Conservation (phyloP, 2,888 invertebrate species). For the Chaitophorus viminalis region DNA sequence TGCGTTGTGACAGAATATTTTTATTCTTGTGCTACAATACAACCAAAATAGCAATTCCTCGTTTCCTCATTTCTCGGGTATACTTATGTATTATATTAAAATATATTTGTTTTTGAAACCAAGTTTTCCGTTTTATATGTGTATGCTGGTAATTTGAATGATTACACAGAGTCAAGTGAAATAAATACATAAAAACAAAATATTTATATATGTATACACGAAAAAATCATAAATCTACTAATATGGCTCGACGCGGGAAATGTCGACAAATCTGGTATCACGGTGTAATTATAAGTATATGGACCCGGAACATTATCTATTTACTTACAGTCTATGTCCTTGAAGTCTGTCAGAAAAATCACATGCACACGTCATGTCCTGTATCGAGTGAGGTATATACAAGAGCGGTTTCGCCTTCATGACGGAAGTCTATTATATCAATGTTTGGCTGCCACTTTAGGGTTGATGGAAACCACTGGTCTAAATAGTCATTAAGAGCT, state of each 20-base stretch:
- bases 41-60: neutral
- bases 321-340: no score
- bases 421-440: no score
- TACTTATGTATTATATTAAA: no score
- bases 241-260: neutral
- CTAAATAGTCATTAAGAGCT: no score
- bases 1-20: slow-evolving; percentile 6
- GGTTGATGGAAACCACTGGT: no score
- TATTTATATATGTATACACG: neutral
- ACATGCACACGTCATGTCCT: no score
- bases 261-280: neutral
- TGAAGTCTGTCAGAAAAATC: no score
- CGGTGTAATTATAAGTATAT: no score
- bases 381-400: no score
- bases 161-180: neutral
- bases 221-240: neutral
- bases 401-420: no score
- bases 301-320: no score
- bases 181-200: neutral
- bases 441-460: no score
- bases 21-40: neutral
- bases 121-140: neutral
- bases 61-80: neutral
- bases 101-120: neutral
- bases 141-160: neutral